phyloP scores from a whole-genome alignment of 2,113 vertebrate genomes.

The Zosterops lateralis region DNA sequence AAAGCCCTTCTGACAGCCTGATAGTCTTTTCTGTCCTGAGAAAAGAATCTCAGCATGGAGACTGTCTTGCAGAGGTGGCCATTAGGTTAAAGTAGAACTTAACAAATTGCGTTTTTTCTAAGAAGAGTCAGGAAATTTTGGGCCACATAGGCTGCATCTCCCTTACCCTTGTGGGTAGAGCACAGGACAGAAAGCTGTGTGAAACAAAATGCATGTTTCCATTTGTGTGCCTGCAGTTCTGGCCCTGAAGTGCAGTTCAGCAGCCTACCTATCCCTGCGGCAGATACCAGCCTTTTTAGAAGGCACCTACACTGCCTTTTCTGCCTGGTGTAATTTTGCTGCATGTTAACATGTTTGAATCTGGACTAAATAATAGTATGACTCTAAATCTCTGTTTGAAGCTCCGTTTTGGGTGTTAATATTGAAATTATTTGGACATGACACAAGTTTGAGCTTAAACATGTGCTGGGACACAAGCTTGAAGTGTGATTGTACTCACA shows the following conservation, averaged over 20 bases:
- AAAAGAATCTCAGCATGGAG: neutral
- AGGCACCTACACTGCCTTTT: neutral
- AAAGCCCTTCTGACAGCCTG: neutral
- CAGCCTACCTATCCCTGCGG: neutral
- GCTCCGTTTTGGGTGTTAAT: neutral
- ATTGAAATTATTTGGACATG: neutral
- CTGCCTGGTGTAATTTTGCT: neutral
- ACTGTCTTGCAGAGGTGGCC: neutral
- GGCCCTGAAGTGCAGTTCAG: neutral
- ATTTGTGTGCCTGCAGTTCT: neutral
- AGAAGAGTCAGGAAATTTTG: neutral
- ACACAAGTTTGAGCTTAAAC: neutral
- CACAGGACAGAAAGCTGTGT: neutral
- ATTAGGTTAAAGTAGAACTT: neutral
- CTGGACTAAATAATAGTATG: neutral
- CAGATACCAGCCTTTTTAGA: neutral
- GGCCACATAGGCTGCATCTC: neutral
- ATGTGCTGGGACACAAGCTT: neutral
- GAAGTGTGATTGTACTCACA: neutral
- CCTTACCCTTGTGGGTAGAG: neutral
- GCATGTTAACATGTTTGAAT: neutral
- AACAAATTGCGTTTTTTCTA: neutral
- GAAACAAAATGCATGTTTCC: neutral
- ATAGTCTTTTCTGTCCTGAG: neutral
- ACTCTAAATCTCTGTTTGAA: neutral